Evolutionary conservation across 2,113 vertebrate genomes (phyloP), one percentile per base, ranked within the genome.

Genomic region (Melanocharis versteri): DNA sequence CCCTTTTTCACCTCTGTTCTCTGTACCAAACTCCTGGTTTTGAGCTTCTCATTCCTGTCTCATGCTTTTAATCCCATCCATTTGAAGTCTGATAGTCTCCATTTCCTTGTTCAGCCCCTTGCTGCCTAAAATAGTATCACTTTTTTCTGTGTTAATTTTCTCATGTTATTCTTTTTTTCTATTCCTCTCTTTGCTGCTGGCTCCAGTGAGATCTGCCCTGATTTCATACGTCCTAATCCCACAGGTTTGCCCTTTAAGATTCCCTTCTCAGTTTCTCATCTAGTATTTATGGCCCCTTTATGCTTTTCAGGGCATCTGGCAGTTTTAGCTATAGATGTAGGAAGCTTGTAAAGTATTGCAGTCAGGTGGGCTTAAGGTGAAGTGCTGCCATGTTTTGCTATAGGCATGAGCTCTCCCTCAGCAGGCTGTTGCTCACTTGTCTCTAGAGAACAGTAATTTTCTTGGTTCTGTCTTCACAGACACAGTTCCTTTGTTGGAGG

Each of bases 381-480:
- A 66, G 39, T 3, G 5, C 70, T 87, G 24, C 10, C 7, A 2
- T 17, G 31, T 51, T 85, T 44, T 80, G 17, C 76, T 85, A 4
- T 3, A 28, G 62, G 33, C 22, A 22, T 4, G 17, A 80, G 48
- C 17, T 71, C 62, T 88, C 44, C 28, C 48, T 83, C 62, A 50
- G 61, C 66, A 76, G 65, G 22, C 40, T 17, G 26, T 37, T 0
- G 0, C 26, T 56, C 2, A 1, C 30, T 45, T 50, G 17, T 7
- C 66, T 62, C 47, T 64, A 40, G 62, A 57, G 54, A 73, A 51
- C 0, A 1, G 26, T 33, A 19, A 40, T 61, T 56, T 44, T 53
- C 39, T 71, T 75, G 24, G 3, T 42, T 85, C 51, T 65, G 19
- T 48, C 48, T 65, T 87, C 54, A 84, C n/a, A 78, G 40, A 13